Evolutionary conservation across 1,140 invertebrate species (phyloP).

Genomic region (Cheumatopsyche charites): DNA sequence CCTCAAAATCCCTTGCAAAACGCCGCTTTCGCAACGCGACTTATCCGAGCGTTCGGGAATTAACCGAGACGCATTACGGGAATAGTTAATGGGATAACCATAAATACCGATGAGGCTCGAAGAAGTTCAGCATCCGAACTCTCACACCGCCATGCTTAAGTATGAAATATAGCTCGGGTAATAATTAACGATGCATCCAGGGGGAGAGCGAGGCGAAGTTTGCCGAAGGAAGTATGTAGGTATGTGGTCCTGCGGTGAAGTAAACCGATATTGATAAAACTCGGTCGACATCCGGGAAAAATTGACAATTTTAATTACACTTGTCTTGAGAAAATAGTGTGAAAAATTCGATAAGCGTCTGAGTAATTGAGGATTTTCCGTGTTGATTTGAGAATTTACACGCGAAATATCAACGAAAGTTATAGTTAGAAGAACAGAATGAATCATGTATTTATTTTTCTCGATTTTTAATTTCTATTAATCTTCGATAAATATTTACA

Average conservation of each 20-base stretch:
- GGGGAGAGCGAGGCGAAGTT: constrained; percentile 18
- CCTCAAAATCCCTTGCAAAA: too few relatives aligned
- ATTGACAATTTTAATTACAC: neutral
- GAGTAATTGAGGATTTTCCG: too few relatives aligned
- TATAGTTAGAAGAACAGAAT: too few relatives aligned
- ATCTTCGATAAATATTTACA: too few relatives aligned
- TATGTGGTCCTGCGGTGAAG: constrained; percentile 23
- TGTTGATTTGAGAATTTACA: too few relatives aligned
- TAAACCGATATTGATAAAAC: constrained; percentile 17
- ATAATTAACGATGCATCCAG: constrained; percentile 36
- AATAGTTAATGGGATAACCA: constrained; percentile 23
- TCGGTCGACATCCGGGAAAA: neutral
- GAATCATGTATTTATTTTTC: too few relatives aligned
- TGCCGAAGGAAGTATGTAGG: constrained; percentile 11
- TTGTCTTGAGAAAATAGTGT: neutral
- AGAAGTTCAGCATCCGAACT: constrained; percentile 16
- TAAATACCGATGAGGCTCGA: constrained; percentile 32
- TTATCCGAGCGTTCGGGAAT: neutral
- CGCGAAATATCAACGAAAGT: too few relatives aligned
- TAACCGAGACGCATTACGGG: constrained; percentile 5
- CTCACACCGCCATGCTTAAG: neutral
- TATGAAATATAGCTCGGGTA: constrained; percentile 32
- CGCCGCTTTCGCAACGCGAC: too few relatives aligned
- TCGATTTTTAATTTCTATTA: too few relatives aligned
- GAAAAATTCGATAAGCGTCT: too few relatives aligned